These are phyloP conservation scores for Corella eumyota DNA, from an alignment of 23 tunicate genomes.

Conservation along the genomic window DNA sequence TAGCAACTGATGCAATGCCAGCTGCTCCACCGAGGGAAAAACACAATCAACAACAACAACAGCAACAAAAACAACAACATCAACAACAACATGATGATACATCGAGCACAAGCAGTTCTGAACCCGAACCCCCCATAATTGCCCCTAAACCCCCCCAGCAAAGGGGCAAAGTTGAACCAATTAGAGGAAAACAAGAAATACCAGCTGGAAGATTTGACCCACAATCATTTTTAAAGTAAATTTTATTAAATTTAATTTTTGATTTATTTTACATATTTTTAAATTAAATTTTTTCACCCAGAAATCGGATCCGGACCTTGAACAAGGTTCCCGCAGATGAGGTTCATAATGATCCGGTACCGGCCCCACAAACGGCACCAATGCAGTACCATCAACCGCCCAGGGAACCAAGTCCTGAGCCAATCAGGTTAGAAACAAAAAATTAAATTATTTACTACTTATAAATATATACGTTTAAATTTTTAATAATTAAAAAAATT, in stretches of 20 bases:
- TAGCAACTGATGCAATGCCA: slow-evolving; percentile 20
- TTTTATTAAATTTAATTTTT: background rate
- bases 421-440: too few relatives aligned
- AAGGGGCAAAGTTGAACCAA: slow-evolving; percentile 12
- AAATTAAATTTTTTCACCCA: background rate
- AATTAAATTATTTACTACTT: too few relatives aligned
- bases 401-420: slow-evolving; percentile 3
- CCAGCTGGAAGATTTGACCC: slow-evolving; percentile 95
- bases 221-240: slow-evolving; percentile 81
- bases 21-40: slow-evolving; percentile 33
- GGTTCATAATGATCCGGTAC: background rate
- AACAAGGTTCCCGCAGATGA: slow-evolving; percentile 30
- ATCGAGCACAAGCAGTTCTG: slow-evolving; percentile 11
- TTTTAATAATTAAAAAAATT: too few relatives aligned
- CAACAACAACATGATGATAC: too few relatives aligned
- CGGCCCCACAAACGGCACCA: background rate
- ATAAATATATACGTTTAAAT: too few relatives aligned
- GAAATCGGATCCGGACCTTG: slow-evolving; percentile 74
- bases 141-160: slow-evolving; percentile 19
- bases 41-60: background rate
- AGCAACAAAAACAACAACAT: too few relatives aligned
- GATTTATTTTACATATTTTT: background rate
- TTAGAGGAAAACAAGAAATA: slow-evolving; percentile 48
- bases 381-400: background rate
- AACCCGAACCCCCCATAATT: slow-evolving; percentile 14